Percentiles rank a stretch among this genome's conserved stretches.
phyloP scores from a whole-genome alignment of 2,113 vertebrate species.

The Xenus cinereus region DNA sequence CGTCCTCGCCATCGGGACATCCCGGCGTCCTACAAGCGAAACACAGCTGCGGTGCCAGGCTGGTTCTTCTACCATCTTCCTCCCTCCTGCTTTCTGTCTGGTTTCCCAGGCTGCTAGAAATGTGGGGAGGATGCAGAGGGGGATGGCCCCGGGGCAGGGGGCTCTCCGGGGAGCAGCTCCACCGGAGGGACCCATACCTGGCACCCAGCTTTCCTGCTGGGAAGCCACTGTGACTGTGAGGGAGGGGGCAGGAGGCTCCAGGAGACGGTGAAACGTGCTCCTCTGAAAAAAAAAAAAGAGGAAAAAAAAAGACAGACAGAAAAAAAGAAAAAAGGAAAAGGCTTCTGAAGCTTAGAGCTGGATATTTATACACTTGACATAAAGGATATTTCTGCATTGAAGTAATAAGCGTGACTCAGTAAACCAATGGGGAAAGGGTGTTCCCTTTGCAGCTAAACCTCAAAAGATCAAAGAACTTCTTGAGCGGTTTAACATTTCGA shows the following conservation, averaged over 20 bases:
- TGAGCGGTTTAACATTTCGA: slow-evolving; percentile 61
- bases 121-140: background rate
- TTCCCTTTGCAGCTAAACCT: slow-evolving; percentile 70
- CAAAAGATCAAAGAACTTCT: slow-evolving; percentile 66
- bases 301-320: background rate
- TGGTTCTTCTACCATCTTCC: background rate
- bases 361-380: slow-evolving; percentile 69
- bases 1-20: fast-evolving
- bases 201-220: background rate
- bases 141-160: background rate
- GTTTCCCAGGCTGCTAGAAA: background rate
- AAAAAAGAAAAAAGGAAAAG: background rate
- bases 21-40: background rate
- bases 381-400: slow-evolving; percentile 70
- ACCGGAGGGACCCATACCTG: fast-evolving
- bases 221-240: fast-evolving
- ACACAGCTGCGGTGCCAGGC: fast-evolving
- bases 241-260: background rate
- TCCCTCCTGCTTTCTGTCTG: background rate
- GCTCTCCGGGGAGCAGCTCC: background rate
- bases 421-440: slow-evolving; percentile 67
- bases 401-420: slow-evolving; percentile 67
- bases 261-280: background rate
- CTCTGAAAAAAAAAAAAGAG: background rate
- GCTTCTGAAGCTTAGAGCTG: slow-evolving; percentile 58